Conservation (phyloP, 1,140 invertebrate genomes). For the Hesperophylax magnus region DNA sequence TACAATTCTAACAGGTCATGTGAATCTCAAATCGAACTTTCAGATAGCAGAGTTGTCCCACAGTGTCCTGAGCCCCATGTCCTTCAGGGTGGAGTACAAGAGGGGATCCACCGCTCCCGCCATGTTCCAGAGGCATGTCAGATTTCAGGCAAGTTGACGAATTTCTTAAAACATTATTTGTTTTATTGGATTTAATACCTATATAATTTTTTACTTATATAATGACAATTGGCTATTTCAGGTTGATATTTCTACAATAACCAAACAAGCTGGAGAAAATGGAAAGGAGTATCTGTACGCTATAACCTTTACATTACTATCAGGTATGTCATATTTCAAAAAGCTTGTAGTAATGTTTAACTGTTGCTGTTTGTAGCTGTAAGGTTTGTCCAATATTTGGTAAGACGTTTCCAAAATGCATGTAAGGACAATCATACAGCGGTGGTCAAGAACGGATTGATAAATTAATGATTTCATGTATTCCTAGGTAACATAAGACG, state of each 20-base stretch:
- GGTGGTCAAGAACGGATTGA: too few relatives aligned
- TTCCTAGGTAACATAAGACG: constrained; percentile 91
- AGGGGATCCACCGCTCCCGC: constrained; percentile 91
- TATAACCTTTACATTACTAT: constrained; percentile 95
- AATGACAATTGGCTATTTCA: constrained; percentile 53
- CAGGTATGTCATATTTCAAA: constrained; percentile 76
- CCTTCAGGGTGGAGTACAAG: constrained; percentile 98
- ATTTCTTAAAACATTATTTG: neutral
- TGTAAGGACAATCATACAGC: too few relatives aligned
- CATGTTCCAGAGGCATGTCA: constrained; percentile 96
- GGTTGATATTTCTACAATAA: constrained; percentile 81
- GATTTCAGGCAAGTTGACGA: constrained; percentile 84
- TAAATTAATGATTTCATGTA: neutral
- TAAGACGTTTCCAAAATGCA: too few relatives aligned
- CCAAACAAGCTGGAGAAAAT: constrained; percentile 80
- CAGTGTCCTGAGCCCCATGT: constrained; percentile 97
- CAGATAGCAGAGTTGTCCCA: constrained; percentile 98
- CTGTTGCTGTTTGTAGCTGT: too few relatives aligned
- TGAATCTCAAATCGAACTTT: constrained; percentile 57
- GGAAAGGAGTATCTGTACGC: constrained; percentile 90
- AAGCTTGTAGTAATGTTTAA: too few relatives aligned
- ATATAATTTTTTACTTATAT: too few relatives aligned
- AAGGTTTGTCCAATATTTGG: too few relatives aligned
- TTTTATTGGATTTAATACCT: neutral
- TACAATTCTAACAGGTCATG: too few relatives aligned